These are phyloP conservation scores for Crenichthys baileyi DNA, from an alignment of 2,797 vertebrate genomes.

Conservation along the genomic window DNA sequence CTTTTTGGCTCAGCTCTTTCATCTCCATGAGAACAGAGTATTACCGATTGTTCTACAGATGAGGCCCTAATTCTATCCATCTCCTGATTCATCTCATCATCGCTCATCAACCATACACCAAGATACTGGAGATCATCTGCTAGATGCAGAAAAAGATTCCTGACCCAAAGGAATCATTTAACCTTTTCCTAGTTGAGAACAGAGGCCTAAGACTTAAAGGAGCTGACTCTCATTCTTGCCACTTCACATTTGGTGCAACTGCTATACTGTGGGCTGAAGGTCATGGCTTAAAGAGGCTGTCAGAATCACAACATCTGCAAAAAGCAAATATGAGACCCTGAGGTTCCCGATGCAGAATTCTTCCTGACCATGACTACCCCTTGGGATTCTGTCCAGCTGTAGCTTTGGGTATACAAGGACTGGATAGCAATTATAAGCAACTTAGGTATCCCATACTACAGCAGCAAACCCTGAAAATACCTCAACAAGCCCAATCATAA, in stretches of 20 bases:
- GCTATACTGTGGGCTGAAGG: too few species aligned
- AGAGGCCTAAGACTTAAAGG: too few species aligned
- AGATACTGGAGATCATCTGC: neutral
- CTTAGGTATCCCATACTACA: neutral
- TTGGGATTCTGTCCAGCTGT: neutral
- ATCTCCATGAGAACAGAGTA: neutral
- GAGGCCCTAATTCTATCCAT: neutral
- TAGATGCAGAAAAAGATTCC: neutral
- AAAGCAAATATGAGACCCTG: neutral
- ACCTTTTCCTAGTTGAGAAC: neutral
- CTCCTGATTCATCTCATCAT: neutral
- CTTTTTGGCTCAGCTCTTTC: neutral
- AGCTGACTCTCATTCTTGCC: neutral
- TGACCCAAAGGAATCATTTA: too few species aligned
- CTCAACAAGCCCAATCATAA: too few species aligned
- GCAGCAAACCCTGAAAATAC: neutral
- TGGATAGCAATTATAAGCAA: neutral
- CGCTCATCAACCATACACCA: neutral
- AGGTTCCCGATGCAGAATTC: neutral
- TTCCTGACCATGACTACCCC: neutral
- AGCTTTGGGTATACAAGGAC: neutral
- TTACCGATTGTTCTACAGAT: neutral
- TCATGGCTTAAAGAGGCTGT: too few species aligned
- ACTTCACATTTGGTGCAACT: too few species aligned
- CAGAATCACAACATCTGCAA: neutral